Evolutionary conservation across 2,113 vertebrate genomes (phyloP).

Genomic region (Dipodomys merriami): DNA sequence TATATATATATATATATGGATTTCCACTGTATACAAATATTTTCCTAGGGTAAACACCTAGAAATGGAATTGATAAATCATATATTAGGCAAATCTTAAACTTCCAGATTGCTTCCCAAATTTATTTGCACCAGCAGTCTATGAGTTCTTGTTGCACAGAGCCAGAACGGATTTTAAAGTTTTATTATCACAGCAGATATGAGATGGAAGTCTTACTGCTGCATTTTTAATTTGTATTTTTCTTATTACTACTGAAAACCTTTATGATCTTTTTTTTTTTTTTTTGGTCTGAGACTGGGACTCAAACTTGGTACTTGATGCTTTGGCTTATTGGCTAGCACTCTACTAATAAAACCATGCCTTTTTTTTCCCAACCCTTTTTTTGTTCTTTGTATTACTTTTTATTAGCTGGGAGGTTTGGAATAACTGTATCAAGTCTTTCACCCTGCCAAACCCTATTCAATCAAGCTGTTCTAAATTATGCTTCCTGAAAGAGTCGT

Average conservation of each 20-base stretch:
- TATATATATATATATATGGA: neutral
- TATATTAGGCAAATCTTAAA: neutral
- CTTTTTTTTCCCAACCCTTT: neutral
- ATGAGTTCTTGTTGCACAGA: neutral
- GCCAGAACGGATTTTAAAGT: neutral
- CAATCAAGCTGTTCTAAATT: constrained; percentile 46
- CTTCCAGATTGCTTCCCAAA: neutral
- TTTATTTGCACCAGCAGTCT: neutral
- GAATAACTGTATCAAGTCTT: constrained; percentile 30
- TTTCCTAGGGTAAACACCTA: constrained; percentile 15
- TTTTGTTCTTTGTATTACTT: neutral
- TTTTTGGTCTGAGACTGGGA: too few species aligned
- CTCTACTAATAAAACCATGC: too few species aligned
- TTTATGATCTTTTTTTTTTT: neutral
- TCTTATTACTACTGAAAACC: constrained; percentile 15
- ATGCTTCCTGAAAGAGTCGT: neutral
- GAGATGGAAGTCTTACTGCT: constrained; percentile 35
- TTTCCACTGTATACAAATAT: neutral
- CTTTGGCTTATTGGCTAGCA: too few species aligned
- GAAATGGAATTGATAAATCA: constrained; percentile 27
- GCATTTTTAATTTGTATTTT: constrained; percentile 46
- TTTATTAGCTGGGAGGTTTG: neutral
- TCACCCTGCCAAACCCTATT: neutral
- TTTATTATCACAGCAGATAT: neutral
- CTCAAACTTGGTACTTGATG: too few species aligned